Evolutionary conservation across 2,797 vertebrate genomes (phyloP).

Genomic region (Petrocephalus sullivani): DNA sequence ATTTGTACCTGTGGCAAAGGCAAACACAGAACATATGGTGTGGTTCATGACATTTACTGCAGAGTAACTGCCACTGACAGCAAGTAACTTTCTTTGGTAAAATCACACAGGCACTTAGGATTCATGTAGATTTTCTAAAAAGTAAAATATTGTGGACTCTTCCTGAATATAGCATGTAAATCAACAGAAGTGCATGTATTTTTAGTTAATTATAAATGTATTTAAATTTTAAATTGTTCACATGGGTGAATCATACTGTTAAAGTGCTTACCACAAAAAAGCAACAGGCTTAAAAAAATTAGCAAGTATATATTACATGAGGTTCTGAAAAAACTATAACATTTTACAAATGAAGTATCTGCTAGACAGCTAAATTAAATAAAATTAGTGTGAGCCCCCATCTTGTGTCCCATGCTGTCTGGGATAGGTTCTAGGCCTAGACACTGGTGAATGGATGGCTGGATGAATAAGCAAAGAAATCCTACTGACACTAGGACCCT

Average conservation of each 20-base stretch:
- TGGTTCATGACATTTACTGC: not conserved
- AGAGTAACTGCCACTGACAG: not conserved
- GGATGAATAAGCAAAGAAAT: not conserved
- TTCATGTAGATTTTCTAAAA: not conserved
- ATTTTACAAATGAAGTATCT: not conserved
- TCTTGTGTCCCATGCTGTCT: not conserved
- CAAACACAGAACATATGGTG: not conserved
- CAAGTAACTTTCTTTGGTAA: not conserved
- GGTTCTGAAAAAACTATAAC: not conserved
- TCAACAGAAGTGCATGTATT: not conserved
- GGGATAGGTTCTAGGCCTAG: not conserved
- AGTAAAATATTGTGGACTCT: not conserved
- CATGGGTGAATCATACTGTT: not conserved
- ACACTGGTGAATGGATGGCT: not conserved
- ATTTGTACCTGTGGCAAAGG: slow-evolving; percentile 74
- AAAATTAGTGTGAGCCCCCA: not conserved
- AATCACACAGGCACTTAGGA: not conserved
- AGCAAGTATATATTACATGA: not conserved
- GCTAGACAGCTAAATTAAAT: not conserved
- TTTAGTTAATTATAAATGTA: not conserved
- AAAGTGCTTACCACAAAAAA: not conserved
- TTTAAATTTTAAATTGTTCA: not conserved
- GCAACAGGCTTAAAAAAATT: not conserved
- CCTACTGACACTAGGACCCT: not conserved
- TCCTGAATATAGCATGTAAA: not conserved